Evolutionary conservation across 2,113 vertebrate genomes (phyloP), one percentile per base, ranked within the genome.

Genomic region (Cynopterus brachyotis): DNA sequence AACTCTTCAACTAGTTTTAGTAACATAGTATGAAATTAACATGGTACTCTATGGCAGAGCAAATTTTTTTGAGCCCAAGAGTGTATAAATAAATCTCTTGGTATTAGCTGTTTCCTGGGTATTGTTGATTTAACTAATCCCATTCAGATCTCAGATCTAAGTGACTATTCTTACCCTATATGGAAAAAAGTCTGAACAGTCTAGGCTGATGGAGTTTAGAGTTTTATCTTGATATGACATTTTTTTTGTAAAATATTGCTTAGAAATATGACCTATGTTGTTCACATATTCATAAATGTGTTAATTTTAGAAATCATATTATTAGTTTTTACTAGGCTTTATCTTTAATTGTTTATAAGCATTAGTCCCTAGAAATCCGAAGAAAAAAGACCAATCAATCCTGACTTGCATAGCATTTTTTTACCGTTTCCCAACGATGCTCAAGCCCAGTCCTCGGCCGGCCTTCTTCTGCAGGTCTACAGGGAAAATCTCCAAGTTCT

Each of bases 401-500:
- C 17, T 40, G 11, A 40, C 16, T 47, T 57, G 30, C 69, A 40
- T 7, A 60, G 42, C 13, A 24, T 15, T 67, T 42, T 40, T 97
- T 98, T 98, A 99, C 99, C 99, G 99, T 98, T 99, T 99, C 24
- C 99, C 99, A 5, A 99, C 99, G 37, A 99, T 99, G 98, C 99
- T 99, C 95, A 99, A 99, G 28, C 99, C 99, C 75, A 99, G 98
- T 0, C 99, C 99, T 20, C 99, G 98, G 60, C 99, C 99, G 0
- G 97, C 98, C 98, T 99, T 99, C 98, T 99, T 99, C 80, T 99
- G 99, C 94, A 99, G 99, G 5, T 99, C 99, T 91, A 99, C 99
- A 2, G 96, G 94, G 92, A 99, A 99, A 6, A 99, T 16, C 40
- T 99, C 99, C 95, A 99, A 96, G 98, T 99, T 99, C 73, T 99